Conservation (phyloP, 2,888 invertebrate genomes). For the Lasioglossum pauxillum region DNA sequence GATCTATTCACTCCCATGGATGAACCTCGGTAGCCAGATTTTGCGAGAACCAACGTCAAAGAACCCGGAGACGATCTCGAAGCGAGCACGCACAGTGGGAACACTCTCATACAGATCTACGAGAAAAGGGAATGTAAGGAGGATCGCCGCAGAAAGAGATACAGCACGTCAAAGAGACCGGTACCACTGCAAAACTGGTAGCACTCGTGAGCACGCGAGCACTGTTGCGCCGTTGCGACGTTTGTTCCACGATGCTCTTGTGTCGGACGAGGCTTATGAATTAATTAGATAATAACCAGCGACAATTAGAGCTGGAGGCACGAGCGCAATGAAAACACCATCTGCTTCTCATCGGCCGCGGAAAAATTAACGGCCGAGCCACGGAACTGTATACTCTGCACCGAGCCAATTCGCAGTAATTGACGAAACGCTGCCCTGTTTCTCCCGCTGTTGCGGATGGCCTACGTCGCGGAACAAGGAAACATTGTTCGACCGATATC, state of each 20-base stretch:
- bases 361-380: conserved; percentile 56
- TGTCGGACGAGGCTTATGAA: conserved; percentile 75
- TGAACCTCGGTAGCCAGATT: not conserved
- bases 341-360: conserved; percentile 78
- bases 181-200: conserved; percentile 20
- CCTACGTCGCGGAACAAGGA: not conserved
- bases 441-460: not conserved
- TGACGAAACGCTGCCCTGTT: conserved; percentile 26
- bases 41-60: not conserved
- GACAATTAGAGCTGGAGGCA: conserved; percentile 75
- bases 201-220: conserved; percentile 61
- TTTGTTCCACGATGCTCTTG: conserved; percentile 52
- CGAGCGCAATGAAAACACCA: conserved; percentile 75
- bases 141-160: not conserved
- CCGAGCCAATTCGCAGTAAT: conserved; percentile 29
- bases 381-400: not conserved
- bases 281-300: conserved; percentile 81
- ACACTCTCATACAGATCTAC: conserved; percentile 21
- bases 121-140: conserved; percentile 33
- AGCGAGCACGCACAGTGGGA: conserved; percentile 15
- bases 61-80: conserved; percentile 40
- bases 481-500: conserved; percentile 4
- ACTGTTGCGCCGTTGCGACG: conserved; percentile 14
- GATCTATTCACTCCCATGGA: not conserved
- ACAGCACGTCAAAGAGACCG: conserved; percentile 8